Conservation (phyloP, 2,888 invertebrate genomes). For the Drosophila dives region DNA sequence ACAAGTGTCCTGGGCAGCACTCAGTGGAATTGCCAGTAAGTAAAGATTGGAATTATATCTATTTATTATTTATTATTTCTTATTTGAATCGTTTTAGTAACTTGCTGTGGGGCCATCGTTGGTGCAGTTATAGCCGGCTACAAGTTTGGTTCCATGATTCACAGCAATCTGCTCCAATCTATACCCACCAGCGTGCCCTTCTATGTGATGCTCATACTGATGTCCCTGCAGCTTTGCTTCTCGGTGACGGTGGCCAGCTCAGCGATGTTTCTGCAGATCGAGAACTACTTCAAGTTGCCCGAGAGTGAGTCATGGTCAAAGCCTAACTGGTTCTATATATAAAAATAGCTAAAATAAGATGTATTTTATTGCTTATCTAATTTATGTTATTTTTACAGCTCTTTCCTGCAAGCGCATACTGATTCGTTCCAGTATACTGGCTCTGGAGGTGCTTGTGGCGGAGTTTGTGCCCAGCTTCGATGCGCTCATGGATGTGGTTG, state of each 20-base stretch:
- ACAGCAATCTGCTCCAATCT: slow-evolving; percentile 89
- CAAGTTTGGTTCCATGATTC: slow-evolving; percentile 88
- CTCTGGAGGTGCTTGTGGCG: slow-evolving; percentile 90
- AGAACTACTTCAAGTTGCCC: slow-evolving; percentile 90
- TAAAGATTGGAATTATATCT: slow-evolving; percentile 8
- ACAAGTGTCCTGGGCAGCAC: slow-evolving; percentile 90
- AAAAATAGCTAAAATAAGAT: neutral
- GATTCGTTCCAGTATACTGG: slow-evolving; percentile 89
- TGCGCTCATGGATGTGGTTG: slow-evolving; percentile 93
- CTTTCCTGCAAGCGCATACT: slow-evolving; percentile 91
- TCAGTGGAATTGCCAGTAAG: slow-evolving; percentile 89
- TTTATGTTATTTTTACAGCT: slow-evolving; percentile 86
- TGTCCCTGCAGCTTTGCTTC: slow-evolving; percentile 91
- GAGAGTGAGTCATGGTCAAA: slow-evolving; percentile 86
- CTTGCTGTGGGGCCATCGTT: slow-evolving; percentile 88
- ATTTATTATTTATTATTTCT: neutral
- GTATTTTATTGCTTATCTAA: neutral
- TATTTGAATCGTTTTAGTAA: slow-evolving; percentile 82
- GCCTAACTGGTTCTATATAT: neutral
- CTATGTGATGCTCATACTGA: slow-evolving; percentile 89
- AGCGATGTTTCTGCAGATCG: slow-evolving; percentile 92
- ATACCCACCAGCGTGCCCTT: slow-evolving; percentile 88
- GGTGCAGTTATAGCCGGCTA: slow-evolving; percentile 88
- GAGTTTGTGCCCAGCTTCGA: slow-evolving; percentile 94
- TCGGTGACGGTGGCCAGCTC: slow-evolving; percentile 92